Evolutionary conservation across 2,888 invertebrate genomes (phyloP).

Genomic region (Smittia sp.): DNA sequence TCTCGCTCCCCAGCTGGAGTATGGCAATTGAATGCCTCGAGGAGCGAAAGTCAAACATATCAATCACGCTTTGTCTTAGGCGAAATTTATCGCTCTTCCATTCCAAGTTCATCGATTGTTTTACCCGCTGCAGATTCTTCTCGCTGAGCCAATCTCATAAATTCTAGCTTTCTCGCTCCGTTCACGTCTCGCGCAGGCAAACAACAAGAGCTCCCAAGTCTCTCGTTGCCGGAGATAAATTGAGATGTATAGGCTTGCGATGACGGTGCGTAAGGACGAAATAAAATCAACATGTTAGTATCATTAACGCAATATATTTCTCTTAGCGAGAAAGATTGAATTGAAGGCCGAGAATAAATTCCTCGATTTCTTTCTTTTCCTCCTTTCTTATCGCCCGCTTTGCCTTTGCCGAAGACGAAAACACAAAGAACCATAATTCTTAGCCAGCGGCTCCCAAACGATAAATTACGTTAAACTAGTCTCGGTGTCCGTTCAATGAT

Average conservation of each 20-base stretch:
- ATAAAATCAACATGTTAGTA: slow-evolving; percentile 36
- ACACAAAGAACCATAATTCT: not conserved
- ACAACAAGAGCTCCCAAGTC: slow-evolving; percentile 1
- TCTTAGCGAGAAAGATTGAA: not conserved
- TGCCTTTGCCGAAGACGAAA: not conserved
- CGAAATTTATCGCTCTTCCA: slow-evolving; percentile 13
- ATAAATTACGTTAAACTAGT: slow-evolving; percentile 9
- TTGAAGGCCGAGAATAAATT: slow-evolving; percentile 13
- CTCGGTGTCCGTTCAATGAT: not conserved
- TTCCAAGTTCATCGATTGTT: slow-evolving; percentile 16
- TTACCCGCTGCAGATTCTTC: not conserved
- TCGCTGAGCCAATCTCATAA: not conserved
- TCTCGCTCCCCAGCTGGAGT: not conserved
- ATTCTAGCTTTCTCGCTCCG: not conserved
- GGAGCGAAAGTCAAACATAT: slow-evolving; percentile 2
- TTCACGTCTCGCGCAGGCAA: not conserved
- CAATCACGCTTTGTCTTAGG: slow-evolving; percentile 20
- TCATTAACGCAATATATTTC: slow-evolving; percentile 35
- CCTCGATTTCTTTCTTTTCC: not conserved
- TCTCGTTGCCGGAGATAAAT: slow-evolving; percentile 18
- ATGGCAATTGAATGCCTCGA: not conserved
- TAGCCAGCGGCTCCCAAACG: not conserved
- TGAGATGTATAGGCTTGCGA: slow-evolving; percentile 1
- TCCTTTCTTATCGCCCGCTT: not conserved
- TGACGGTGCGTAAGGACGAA: slow-evolving; percentile 15